phyloP scores from a whole-genome alignment of 2,113 vertebrate genomes.

The Phylloscopus whistleri region DNA sequence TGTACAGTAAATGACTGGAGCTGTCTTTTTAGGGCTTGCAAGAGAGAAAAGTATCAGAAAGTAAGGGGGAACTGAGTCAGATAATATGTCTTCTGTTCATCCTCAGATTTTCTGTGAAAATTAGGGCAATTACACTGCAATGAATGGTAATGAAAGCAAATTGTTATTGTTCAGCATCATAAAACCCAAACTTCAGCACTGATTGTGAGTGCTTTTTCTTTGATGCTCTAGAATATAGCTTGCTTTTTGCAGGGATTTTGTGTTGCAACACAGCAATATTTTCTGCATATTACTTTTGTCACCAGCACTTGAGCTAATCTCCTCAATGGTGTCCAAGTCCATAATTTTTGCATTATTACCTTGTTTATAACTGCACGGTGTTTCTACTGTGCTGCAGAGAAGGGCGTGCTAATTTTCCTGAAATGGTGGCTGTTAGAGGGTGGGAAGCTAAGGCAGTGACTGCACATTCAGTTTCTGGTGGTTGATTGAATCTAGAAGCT shows the following conservation, averaged over 20 bases:
- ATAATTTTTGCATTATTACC: background rate
- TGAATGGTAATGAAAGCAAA: background rate
- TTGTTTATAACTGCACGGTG: background rate
- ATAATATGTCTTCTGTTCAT: background rate
- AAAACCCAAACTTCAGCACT: background rate
- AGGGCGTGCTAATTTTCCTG: background rate
- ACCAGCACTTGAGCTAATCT: background rate
- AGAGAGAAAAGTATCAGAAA: background rate
- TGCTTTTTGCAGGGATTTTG: background rate
- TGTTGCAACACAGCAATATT: background rate
- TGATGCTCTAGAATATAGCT: background rate
- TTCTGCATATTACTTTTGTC: background rate
- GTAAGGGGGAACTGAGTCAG: background rate
- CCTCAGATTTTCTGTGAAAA: background rate
- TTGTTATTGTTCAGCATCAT: background rate
- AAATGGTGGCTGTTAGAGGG: background rate
- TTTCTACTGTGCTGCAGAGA: background rate
- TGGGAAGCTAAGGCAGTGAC: background rate
- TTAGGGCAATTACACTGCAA: background rate
- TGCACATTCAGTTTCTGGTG: background rate
- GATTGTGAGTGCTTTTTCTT: background rate
- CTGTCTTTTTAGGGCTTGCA: background rate
- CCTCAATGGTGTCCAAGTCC: background rate
- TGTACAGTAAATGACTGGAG: background rate
- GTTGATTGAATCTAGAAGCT: background rate